Evolutionary conservation across 1,140 invertebrate genomes (phyloP), one percentile per base, ranked within the genome.

Genomic region (Drosophila triauraria): DNA sequence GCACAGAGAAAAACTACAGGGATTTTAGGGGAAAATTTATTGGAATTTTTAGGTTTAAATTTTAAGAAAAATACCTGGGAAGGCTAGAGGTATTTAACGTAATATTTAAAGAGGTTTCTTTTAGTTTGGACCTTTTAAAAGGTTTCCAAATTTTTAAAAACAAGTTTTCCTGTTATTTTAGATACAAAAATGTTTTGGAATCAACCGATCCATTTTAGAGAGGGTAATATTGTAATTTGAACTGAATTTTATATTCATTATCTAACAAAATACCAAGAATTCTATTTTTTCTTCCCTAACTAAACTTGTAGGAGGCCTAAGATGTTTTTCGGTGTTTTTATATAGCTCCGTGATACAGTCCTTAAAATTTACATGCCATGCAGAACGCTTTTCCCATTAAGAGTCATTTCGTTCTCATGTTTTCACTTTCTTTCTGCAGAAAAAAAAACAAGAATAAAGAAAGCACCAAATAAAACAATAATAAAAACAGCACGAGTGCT

Each of bases 371-470:
- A 50, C 69, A 72, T 59, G 53, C 9, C 44, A 42, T 43, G 44
- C 53, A 58, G 51, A 56, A 71, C 44, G 69, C 35, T 38, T 71
- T 50, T n/a, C 43, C 53, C 69, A 72, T 72, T 72, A 71, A 71
- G 54, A 72, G 53, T 51, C 69, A 58, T 64, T 62, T 59, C 46
- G 27, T 23, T 67, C 65, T 61, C 40, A 62, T 54, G 56, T 38
- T 78, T 54, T 69, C 38, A 27, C 63, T 68, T 48, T 60, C 48
- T 17, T 32, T 50, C 13, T 35, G 23, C 44, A 35, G 6, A 32
- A 35, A 42, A 42, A 47, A 40, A 20, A 42, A 27, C 13, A 54
- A 63, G 17, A 35, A 30, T 35, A 10, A 8, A 17, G n/a, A 43
- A 35, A 32, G 20, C 30, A 25, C 32, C 23, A 38, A 17, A 57